A percentile compares a stretch with the other conserved stretches of the same genome.
Conservation (phyloP, 2,113 vertebrate genomes). For the Machaerirhynchus nigripectus region DNA sequence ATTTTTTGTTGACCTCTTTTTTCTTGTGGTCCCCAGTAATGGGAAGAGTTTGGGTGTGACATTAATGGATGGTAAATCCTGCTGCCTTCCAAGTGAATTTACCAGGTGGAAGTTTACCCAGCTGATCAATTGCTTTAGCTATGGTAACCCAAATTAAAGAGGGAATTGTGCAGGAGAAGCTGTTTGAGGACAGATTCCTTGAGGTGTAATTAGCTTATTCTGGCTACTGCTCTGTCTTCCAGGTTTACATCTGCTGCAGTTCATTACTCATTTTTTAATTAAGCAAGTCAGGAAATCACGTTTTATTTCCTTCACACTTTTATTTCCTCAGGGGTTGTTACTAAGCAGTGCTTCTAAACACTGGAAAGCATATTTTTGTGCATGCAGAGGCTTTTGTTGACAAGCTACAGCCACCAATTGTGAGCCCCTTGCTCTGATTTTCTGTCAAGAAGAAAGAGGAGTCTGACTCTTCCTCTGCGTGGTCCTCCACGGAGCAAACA, state of each 20-base stretch:
- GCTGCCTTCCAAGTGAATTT: not conserved
- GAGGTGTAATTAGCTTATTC: not conserved
- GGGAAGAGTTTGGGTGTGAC: not conserved
- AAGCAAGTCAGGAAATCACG: not conserved
- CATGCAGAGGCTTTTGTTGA: not conserved
- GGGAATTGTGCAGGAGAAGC: not conserved
- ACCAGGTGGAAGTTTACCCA: not conserved
- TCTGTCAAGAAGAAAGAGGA: not conserved
- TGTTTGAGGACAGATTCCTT: not conserved
- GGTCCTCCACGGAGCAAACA: rapidly evolving
- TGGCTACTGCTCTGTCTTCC: not conserved
- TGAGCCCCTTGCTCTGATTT: not conserved
- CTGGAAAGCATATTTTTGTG: not conserved
- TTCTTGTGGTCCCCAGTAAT: not conserved
- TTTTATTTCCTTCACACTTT: not conserved
- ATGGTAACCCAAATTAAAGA: not conserved
- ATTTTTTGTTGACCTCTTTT: not conserved
- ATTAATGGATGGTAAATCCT: not conserved
- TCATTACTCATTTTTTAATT: constrained; percentile 48
- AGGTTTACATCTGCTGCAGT: constrained; percentile 12
- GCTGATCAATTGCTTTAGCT: not conserved
- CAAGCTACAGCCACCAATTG: not conserved
- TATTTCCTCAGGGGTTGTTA: not conserved
- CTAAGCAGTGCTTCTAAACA: not conserved
- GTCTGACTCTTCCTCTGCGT: rapidly evolving